Evolutionary conservation across 2,113 vertebrate species (phyloP), one percentile per base, ranked within the genome.

Genomic region (Rostratula benghalensis): DNA sequence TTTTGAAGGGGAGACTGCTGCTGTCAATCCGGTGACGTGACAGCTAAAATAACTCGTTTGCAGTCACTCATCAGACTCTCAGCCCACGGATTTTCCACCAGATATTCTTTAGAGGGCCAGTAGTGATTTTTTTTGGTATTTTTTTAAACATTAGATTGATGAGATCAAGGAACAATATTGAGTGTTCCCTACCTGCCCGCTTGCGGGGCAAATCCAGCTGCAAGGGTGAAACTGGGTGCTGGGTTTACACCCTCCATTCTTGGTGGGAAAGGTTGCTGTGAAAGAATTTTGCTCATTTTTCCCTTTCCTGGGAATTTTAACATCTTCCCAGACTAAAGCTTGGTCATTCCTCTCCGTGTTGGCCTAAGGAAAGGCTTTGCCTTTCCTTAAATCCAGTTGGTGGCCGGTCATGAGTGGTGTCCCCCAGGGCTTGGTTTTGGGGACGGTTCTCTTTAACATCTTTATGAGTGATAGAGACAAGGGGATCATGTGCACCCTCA

Each of bases 261-360:
- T 48, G 43, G 7, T 75, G 28, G 15, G 59, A 54, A 57, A 78
- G 24, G 31, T 37, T 5, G 7, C 59, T 46, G 51, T 45, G 63
- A 53, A 59, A 70, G 33, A 73, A 80, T 28, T 73, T 88, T 56
- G 37, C 17, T 31, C 8, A 80, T 28, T 73, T 88, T 56, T n/a
- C 17, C n/a, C 8, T 22, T 24, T 69, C 37, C 33, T 24, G 24
- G 4, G 31, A 8, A 8, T 25, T 89, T 70, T 37, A 65, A 5
- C 14, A 6, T 10, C n/a, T 60, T 21, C 3, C 5, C 37, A 46
- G 37, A 18, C 15, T 23, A 20, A 61, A 75, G 37, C 11, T 48
- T 0, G 1, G 27, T 0, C 1, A 23, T 56, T 76, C 51, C 59
- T 16, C 22, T 50, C 45, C 4, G 2, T 8, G 35, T 17, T 19